Evolutionary conservation across 1,140 invertebrate genomes (phyloP).

Genomic region (Scaptomyza pallida): DNA sequence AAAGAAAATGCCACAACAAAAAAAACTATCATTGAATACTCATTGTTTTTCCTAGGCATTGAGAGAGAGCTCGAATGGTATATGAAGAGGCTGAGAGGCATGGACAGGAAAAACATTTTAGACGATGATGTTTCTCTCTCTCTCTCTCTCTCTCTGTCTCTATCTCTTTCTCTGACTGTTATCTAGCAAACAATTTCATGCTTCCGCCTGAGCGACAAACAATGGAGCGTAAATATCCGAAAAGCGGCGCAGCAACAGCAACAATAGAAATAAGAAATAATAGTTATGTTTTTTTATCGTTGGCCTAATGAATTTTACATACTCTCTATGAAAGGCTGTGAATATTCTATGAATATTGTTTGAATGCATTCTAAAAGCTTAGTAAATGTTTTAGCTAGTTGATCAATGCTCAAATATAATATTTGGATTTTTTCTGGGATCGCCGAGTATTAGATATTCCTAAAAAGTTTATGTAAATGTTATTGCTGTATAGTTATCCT

Average conservation of each 20-base stretch:
- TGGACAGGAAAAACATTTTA: constrained; percentile 66
- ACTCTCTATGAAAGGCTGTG: not conserved
- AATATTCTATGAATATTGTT: not conserved
- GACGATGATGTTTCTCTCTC: constrained; percentile 69
- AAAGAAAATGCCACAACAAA: constrained; percentile 49
- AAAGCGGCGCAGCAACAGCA: constrained; percentile 67
- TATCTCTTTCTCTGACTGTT: constrained; percentile 12
- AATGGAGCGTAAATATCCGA: constrained; percentile 81
- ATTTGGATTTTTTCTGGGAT: too few species aligned
- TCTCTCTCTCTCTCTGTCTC: constrained; percentile 5
- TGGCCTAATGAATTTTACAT: not conserved
- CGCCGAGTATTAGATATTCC: too few species aligned
- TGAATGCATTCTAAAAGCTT: not conserved
- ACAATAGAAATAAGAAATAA: constrained; percentile 55
- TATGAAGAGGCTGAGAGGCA: not conserved
- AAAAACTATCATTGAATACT: constrained; percentile 46
- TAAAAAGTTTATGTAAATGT: too few species aligned
- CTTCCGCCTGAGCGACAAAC: constrained; percentile 82
- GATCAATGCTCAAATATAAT: too few species aligned
- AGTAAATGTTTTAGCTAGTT: too few species aligned
- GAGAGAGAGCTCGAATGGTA: not conserved
- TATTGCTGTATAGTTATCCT: too few species aligned
- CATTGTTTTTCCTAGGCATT: constrained; percentile 44
- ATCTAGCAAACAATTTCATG: constrained; percentile 82
- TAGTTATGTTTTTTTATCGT: not conserved